Evolutionary conservation across 1,140 invertebrate genomes (phyloP).

Genomic region (Diabrotica virgifera): DNA sequence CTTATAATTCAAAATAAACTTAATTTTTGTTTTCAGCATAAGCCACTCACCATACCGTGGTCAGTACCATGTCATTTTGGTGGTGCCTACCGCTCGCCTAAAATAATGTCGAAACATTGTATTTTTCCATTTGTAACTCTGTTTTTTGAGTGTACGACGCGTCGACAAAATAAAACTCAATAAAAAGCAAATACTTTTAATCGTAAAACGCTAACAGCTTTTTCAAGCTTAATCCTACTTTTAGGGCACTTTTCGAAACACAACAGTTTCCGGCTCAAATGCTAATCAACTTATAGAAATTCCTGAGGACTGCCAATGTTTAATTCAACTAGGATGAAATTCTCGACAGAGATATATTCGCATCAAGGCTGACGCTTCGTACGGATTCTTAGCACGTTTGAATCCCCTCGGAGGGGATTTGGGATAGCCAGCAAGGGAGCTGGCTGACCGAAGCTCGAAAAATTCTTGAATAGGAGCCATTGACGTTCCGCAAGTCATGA

Average conservation of each 20-base stretch:
- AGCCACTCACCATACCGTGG: too few species aligned
- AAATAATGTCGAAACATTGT: too few species aligned
- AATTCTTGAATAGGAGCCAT: slow-evolving; percentile 8
- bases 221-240: background rate
- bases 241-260: background rate
- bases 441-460: slow-evolving; percentile 4
- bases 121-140: too few species aligned
- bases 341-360: slow-evolving; percentile 7
- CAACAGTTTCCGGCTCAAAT: slow-evolving; percentile 4
- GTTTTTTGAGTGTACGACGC: too few species aligned
- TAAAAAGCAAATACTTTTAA: too few species aligned
- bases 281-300: slow-evolving; percentile 5
- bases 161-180: too few species aligned
- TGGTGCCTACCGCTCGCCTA: too few species aligned
- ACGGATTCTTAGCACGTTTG: slow-evolving; percentile 10
- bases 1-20: too few species aligned
- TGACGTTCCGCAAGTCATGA: slow-evolving; percentile 4
- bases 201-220: too few species aligned
- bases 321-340: slow-evolving; percentile 13
- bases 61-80: too few species aligned
- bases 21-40: too few species aligned
- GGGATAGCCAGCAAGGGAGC: background rate
- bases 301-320: slow-evolving; percentile 4
- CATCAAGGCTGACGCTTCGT: slow-evolving; percentile 1
- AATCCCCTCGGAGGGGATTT: slow-evolving; percentile 5